phyloP scores from a whole-genome alignment of 2,797 vertebrate species.

The Crocidura indochinensis region DNA sequence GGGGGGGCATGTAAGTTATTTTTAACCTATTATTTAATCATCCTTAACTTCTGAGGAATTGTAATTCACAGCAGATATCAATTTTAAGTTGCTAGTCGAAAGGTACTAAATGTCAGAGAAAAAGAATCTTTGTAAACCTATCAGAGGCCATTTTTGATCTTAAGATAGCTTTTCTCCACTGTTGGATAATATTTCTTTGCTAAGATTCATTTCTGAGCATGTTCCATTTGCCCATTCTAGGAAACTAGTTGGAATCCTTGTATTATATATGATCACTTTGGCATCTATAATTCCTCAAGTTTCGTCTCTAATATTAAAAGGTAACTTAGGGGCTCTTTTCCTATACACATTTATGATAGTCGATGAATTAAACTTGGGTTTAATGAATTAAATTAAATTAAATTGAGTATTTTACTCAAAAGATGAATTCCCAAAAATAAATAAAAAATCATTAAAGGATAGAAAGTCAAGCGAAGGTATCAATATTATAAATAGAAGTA shows the following conservation, averaged over 20 bases:
- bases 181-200: slow-evolving; percentile 2
- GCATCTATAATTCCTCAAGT: not conserved
- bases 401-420: slow-evolving; percentile 47
- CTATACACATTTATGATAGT: slow-evolving; percentile 17
- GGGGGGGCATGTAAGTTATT: too few species aligned
- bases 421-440: slow-evolving; percentile 7
- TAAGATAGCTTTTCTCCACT: slow-evolving; percentile 47
- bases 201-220: not conserved
- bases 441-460: slow-evolving; percentile 26
- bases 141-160: slow-evolving; percentile 13
- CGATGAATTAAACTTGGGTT: slow-evolving; percentile 32
- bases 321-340: slow-evolving; percentile 38
- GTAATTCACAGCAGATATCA: not conserved
- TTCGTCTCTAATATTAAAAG: slow-evolving; percentile 36
- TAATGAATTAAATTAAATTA: not conserved
- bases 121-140: slow-evolving; percentile 36
- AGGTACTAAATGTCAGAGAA: slow-evolving; percentile 30
- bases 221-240: not conserved
- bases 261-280: slow-evolving; percentile 22
- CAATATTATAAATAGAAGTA: not conserved
- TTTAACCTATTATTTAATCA: slow-evolving; percentile 39
- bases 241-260: slow-evolving; percentile 47
- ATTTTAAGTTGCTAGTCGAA: slow-evolving; percentile 42
- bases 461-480: not conserved
- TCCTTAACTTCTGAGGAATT: slow-evolving; percentile 45